phyloP scores from a whole-genome alignment of 2,113 vertebrate species.

The Variabilichromis moorii region DNA sequence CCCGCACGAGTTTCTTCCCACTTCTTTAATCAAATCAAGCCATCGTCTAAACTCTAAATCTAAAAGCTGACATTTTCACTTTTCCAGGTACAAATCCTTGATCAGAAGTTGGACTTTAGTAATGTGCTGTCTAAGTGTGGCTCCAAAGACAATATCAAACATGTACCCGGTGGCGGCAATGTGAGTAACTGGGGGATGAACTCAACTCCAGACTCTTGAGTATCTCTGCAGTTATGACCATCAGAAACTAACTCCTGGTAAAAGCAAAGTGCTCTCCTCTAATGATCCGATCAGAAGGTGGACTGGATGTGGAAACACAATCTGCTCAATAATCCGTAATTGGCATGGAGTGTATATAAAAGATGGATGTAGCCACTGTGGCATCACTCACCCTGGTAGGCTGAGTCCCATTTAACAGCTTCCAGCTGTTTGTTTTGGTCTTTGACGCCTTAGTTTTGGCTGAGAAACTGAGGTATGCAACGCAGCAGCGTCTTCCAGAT shows the following conservation, averaged over 20 bases:
- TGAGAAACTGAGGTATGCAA: rapidly evolving
- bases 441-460: background rate
- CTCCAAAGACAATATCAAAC: conserved; percentile 97
- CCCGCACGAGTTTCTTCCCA: background rate
- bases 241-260: conserved; percentile 15
- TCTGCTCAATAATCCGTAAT: background rate
- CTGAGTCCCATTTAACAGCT: background rate
- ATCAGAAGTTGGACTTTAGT: conserved; percentile 95
- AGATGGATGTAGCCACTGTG: background rate
- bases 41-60: background rate
- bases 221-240: conserved; percentile 64
- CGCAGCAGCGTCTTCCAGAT: rapidly evolving
- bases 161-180: conserved; percentile 91
- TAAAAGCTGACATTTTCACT: conserved; percentile 48
- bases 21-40: background rate
- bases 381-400: background rate
- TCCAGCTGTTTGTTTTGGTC: background rate
- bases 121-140: conserved; percentile 92
- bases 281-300: background rate
- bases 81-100: conserved; percentile 90
- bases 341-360: background rate
- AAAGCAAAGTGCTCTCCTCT: background rate
- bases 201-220: conserved; percentile 54
- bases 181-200: conserved; percentile 81
- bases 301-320: background rate